Evolutionary conservation across 2,113 vertebrate genomes (phyloP).

Genomic region (Nettapus auritus): DNA sequence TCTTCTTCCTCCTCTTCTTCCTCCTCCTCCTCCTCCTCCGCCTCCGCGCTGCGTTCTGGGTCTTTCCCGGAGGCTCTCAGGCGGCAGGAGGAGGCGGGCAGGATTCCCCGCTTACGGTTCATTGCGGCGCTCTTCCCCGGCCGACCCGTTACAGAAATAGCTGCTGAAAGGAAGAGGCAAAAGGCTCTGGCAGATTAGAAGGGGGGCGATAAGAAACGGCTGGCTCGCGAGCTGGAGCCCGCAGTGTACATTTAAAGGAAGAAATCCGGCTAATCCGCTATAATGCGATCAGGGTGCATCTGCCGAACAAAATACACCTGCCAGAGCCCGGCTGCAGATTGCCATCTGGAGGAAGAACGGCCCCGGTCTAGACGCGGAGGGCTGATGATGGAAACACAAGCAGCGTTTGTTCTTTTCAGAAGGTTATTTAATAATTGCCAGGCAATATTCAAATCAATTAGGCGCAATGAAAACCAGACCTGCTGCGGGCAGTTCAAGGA

Average conservation of each 20-base stretch:
- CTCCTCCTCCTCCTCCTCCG: background rate
- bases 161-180: background rate
- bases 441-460: background rate
- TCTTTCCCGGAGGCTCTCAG: slow-evolving; percentile 56
- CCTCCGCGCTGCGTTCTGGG: slow-evolving; percentile 28
- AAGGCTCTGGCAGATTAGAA: slow-evolving; percentile 8
- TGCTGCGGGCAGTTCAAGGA: background rate
- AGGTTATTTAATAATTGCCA: background rate
- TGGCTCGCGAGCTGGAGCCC: slow-evolving; percentile 21
- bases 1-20: background rate
- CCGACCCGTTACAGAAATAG: slow-evolving; percentile 45
- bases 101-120: slow-evolving; percentile 57
- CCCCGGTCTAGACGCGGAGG: background rate
- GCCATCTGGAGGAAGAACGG: background rate
- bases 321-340: background rate
- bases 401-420: fast-evolving
- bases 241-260: slow-evolving; percentile 52
- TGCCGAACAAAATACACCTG: slow-evolving; percentile 14
- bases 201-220: slow-evolving; percentile 2
- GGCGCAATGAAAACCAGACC: background rate
- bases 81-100: slow-evolving; percentile 38
- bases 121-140: background rate
- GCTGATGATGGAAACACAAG: fast-evolving
- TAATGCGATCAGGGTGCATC: slow-evolving; percentile 41
- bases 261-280: slow-evolving; percentile 48